A percentile compares a stretch with the other conserved stretches of the same genome.
phyloP scores from a whole-genome alignment of 2,113 vertebrate genomes.

The Emydura subglobosa region DNA sequence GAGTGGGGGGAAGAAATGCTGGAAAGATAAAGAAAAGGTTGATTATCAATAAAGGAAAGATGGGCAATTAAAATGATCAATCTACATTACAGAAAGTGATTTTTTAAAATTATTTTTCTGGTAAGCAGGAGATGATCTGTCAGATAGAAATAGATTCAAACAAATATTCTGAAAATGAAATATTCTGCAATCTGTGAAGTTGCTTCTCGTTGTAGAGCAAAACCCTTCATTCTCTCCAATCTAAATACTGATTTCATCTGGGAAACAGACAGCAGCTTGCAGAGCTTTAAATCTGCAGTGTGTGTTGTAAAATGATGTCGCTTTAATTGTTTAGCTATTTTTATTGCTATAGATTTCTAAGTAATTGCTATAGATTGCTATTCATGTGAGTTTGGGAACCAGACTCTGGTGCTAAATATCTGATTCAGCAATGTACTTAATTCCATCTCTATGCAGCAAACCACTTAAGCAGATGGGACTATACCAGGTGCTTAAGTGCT shows the following conservation, averaged over 20 bases:
- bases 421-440: neutral
- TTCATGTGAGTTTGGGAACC: slow-evolving; percentile 20
- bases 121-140: slow-evolving; percentile 44
- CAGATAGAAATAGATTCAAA: slow-evolving; percentile 54
- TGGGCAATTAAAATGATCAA: neutral
- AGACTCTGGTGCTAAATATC: neutral
- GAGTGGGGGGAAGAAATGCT: slow-evolving; percentile 15
- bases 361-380: slow-evolving; percentile 9
- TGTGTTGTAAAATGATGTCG: slow-evolving; percentile 19
- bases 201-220: neutral
- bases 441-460: neutral
- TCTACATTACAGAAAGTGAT: slow-evolving; percentile 21
- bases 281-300: slow-evolving; percentile 56
- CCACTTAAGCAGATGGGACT: neutral
- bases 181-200: slow-evolving; percentile 29
- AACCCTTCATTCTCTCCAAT: neutral
- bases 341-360: neutral
- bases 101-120: slow-evolving; percentile 62
- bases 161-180: slow-evolving; percentile 45
- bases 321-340: slow-evolving; percentile 44
- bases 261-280: slow-evolving; percentile 9
- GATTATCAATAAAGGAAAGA: slow-evolving; percentile 24
- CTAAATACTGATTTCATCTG: neutral
- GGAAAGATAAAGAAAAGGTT: slow-evolving; percentile 51
- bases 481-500: neutral